Percentiles rank a stretch among this genome's conserved stretches.
These are phyloP conservation scores for Saccostrea glomerata DNA, from an alignment of 1,140 invertebrate species.

Conservation along the genomic window DNA sequence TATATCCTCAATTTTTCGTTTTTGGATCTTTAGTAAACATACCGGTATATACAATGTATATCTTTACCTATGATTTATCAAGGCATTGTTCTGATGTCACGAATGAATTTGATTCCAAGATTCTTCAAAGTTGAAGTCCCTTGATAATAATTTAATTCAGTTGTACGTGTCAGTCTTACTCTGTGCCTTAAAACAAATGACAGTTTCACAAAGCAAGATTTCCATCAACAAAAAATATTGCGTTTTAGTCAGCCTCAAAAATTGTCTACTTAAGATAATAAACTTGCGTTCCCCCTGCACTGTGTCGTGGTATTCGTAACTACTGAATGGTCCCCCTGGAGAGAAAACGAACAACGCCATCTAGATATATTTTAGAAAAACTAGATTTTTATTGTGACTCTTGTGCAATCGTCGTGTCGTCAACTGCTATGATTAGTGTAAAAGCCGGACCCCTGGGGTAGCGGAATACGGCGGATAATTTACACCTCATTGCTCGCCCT, in stretches of 20 bases:
- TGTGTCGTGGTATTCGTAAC: conserved; percentile 7
- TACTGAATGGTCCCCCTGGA: background rate
- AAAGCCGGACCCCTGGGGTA: conserved; percentile 20
- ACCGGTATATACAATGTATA: no score
- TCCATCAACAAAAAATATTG: background rate
- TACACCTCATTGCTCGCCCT: conserved; percentile 14
- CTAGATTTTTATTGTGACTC: conserved; percentile 36
- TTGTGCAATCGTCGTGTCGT: conserved; percentile 24
- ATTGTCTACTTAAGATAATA: conserved; percentile 35
- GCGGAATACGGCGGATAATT: conserved; percentile 2
- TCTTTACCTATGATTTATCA: no score
- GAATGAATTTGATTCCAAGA: background rate
- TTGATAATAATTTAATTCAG: background rate
- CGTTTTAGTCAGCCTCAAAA: background rate
- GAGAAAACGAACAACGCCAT: conserved; percentile 9
- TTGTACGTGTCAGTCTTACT: background rate
- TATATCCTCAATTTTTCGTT: no score
- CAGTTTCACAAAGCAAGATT: background rate
- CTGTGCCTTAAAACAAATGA: background rate
- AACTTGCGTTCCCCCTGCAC: background rate
- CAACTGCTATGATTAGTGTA: conserved; percentile 33
- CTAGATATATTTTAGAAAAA: conserved; percentile 39
- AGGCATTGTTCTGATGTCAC: background rate
- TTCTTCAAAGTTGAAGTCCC: background rate
- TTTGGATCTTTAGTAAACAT: no score